A percentile compares a stretch with the other conserved stretches of the same genome.
phyloP scores from a whole-genome alignment of 2,888 invertebrate species.

The Tortricodes alternella region DNA sequence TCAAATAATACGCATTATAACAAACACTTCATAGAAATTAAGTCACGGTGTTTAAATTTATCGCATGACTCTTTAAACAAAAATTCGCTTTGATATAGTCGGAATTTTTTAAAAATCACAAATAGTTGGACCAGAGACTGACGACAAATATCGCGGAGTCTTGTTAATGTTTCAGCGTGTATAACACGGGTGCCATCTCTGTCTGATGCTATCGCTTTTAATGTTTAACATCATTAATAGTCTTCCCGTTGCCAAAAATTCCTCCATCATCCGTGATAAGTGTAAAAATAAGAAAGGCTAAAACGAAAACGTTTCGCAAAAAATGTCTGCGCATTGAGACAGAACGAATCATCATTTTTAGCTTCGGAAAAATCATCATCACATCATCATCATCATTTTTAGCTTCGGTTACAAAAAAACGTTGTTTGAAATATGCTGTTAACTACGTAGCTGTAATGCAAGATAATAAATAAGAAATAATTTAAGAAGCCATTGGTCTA shows the following conservation, averaged over 20 bases:
- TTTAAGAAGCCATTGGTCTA: background rate
- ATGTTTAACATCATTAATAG: constrained; percentile 19
- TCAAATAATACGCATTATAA: constrained; percentile 32
- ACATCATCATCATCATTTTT: background rate
- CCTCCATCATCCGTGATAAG: background rate
- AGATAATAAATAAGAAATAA: too few relatives aligned
- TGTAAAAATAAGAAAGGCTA: background rate
- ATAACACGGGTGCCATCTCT: constrained; percentile 8
- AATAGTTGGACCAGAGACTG: background rate
- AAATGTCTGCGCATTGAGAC: background rate
- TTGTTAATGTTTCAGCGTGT: constrained; percentile 1
- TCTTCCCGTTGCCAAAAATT: constrained; percentile 12
- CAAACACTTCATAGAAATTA: constrained; percentile 4
- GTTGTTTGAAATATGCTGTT: background rate
- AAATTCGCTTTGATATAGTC: too few relatives aligned
- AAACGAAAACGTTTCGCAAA: background rate
- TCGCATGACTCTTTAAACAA: background rate
- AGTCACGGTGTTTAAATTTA: background rate
- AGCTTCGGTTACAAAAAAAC: background rate
- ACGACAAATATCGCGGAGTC: background rate
- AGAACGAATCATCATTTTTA: background rate
- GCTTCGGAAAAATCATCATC: background rate
- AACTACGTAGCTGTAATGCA: background rate
- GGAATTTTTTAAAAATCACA: background rate
- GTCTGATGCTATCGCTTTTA: constrained; percentile 13